A percentile compares a stretch with the other conserved stretches of the same genome.
Conservation (phyloP, 2,113 vertebrate genomes). For the Cacatua alba region DNA sequence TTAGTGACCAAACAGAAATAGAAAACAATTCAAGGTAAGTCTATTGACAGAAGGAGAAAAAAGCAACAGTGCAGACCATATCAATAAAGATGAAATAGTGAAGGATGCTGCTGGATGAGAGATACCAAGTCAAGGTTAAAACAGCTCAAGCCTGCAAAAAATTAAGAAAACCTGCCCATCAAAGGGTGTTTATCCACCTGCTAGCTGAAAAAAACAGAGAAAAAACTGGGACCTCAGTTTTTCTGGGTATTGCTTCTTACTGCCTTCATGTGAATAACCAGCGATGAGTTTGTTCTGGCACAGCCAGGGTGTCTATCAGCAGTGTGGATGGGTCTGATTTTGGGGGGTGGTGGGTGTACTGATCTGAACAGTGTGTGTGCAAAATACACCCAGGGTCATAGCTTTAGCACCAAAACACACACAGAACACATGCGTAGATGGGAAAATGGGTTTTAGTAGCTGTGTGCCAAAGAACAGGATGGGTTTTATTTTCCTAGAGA, state of each 20-base stretch:
- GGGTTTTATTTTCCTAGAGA: neutral
- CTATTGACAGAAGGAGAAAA: neutral
- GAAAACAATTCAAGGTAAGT: neutral
- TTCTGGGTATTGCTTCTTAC: neutral
- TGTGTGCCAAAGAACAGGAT: fast-evolving
- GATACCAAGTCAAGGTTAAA: neutral
- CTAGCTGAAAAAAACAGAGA: neutral
- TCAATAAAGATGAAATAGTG: neutral
- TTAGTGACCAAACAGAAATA: neutral
- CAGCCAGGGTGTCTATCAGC: neutral
- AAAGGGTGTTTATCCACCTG: neutral
- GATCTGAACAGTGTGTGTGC: neutral
- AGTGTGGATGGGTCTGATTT: neutral
- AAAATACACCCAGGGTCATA: neutral
- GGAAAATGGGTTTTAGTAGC: neutral
- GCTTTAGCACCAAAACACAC: neutral
- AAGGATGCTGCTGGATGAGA: neutral
- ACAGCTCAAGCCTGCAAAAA: neutral
- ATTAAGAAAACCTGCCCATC: neutral
- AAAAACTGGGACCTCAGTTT: neutral
- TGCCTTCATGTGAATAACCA: neutral
- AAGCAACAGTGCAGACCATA: neutral
- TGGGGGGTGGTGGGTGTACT: fast-evolving
- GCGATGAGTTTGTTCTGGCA: neutral
- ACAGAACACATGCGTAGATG: fast-evolving